Conservation (phyloP, 1,140 invertebrate genomes). For the Drosophila athabasca region DNA sequence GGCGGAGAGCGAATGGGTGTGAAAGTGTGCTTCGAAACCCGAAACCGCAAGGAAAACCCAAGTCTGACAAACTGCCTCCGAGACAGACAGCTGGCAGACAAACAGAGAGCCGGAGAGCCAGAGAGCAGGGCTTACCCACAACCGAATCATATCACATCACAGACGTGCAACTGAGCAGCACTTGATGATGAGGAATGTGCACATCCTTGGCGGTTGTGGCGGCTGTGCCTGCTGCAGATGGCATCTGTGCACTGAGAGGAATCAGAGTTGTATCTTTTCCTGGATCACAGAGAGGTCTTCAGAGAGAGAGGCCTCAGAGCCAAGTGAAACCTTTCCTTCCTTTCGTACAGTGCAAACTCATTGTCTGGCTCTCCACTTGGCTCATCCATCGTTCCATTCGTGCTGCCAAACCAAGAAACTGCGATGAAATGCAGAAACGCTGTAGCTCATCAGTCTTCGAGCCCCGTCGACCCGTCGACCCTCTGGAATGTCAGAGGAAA, state of each 20-base stretch:
- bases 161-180: constrained; percentile 62
- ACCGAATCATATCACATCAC: constrained; percentile 60
- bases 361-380: not conserved
- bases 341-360: constrained; percentile 20
- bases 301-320: not conserved
- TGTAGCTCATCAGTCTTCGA: constrained; percentile 63
- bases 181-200: constrained; percentile 74
- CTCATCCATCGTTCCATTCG: constrained; percentile 1
- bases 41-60: constrained; percentile 18
- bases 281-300: not conserved
- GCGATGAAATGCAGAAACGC: constrained; percentile 62
- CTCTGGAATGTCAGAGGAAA: constrained; percentile 34
- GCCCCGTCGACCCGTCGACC: constrained; percentile 3
- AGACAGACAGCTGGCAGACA: constrained; percentile 9
- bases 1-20: not conserved
- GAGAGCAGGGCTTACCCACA: constrained; percentile 60
- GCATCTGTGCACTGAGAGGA: constrained; percentile 29
- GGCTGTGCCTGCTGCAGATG: constrained; percentile 35
- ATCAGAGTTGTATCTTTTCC: not conserved
- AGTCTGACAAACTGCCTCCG: constrained; percentile 25
- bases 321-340: no score
- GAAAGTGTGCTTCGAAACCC: constrained; percentile 18
- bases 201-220: constrained; percentile 42
- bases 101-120: constrained; percentile 11
- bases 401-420: constrained; percentile 21